phyloP scores from a whole-genome alignment of 2,888 invertebrate genomes.

The Ceramica pisi region DNA sequence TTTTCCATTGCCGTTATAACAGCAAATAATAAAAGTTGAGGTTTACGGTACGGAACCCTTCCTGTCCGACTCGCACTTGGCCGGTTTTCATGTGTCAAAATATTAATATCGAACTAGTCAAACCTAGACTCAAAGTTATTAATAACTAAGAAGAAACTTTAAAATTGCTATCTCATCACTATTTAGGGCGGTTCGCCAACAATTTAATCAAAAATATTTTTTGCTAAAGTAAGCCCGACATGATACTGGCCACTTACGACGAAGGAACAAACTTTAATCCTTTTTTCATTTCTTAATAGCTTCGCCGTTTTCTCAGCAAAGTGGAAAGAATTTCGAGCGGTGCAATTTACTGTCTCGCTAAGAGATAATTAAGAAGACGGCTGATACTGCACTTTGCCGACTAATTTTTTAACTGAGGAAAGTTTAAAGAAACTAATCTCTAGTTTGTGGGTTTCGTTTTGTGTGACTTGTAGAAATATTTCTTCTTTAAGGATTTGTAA shows the following conservation, averaged over 20 bases:
- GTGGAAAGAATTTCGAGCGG: constrained; percentile 48
- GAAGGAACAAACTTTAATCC: constrained; percentile 39
- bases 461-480: background rate
- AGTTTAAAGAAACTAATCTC: background rate
- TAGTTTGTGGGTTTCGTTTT: background rate
- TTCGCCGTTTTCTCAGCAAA: constrained; percentile 41
- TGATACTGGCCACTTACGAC: constrained; percentile 19
- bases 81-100: too few relatives aligned
- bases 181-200: constrained; percentile 31
- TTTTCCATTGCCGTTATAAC: too few relatives aligned
- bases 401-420: constrained; percentile 21
- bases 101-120: background rate
- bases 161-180: constrained; percentile 44
- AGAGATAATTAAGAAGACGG: constrained; percentile 37
- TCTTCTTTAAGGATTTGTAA: too few relatives aligned
- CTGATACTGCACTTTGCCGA: constrained; percentile 26
- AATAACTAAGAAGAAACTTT: constrained; percentile 18
- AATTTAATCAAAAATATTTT: constrained; percentile 55
- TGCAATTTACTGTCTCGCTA: constrained; percentile 44
- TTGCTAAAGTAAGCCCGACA: constrained; percentile 27
- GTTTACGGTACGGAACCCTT: too few relatives aligned
- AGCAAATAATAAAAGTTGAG: too few relatives aligned
- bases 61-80: too few relatives aligned
- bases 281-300: constrained; percentile 54
- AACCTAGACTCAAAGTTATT: constrained; percentile 15